Conservation (phyloP, 2,797 vertebrate genomes). For the Phoxinus dragarum region DNA sequence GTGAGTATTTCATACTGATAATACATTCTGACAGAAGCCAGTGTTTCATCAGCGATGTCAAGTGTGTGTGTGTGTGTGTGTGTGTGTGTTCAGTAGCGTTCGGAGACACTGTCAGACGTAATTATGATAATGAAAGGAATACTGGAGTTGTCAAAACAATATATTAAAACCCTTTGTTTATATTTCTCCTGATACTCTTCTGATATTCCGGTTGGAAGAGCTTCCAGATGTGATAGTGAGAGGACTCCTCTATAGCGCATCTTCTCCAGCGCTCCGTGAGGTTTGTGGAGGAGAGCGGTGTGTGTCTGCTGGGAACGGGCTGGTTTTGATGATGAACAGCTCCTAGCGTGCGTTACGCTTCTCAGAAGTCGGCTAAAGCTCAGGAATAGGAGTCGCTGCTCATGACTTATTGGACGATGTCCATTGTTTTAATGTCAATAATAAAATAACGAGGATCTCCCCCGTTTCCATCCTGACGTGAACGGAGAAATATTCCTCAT, state of each 20-base stretch:
- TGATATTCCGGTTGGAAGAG: neutral
- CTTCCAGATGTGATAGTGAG: neutral
- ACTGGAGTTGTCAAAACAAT: neutral
- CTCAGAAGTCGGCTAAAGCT: neutral
- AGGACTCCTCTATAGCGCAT: neutral
- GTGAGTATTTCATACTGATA: neutral
- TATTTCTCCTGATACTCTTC: neutral
- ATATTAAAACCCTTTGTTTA: neutral
- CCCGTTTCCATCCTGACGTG: neutral
- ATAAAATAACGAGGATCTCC: neutral
- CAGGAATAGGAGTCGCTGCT: neutral
- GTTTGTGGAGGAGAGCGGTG: neutral
- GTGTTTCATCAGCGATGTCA: neutral
- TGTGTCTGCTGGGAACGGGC: neutral
- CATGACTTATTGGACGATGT: neutral
- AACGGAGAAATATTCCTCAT: neutral
- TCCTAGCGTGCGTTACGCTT: conserved; percentile 17
- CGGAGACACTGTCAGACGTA: neutral
- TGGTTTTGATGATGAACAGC: conserved; percentile 27
- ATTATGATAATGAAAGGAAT: neutral
- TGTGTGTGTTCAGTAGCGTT: neutral
- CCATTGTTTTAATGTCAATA: conserved; percentile 23
- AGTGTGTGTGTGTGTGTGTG: neutral
- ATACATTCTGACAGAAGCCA: neutral
- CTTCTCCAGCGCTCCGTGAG: neutral